Base-by-base conservation (phyloP, 2,113 vertebrate species). In the Microcebus griseorufus region DNA sequence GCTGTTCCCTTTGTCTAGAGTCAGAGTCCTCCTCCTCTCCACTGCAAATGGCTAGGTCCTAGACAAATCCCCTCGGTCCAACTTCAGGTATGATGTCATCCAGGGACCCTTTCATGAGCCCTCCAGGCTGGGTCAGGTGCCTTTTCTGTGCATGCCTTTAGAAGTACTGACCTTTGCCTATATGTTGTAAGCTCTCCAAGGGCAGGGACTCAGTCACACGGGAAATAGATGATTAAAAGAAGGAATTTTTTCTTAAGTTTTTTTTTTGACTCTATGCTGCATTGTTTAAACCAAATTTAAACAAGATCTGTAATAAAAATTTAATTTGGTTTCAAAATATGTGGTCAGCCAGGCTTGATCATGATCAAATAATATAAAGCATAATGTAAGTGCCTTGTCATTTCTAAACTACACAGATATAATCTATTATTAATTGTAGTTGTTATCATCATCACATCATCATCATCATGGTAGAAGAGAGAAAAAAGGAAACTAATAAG, bases 261-360 rank as follows among this genome's bases (percentile, higher is more conserved):
- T 79, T 42, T 42, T 45, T 51, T 94, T 94, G 10, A 64, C 16
- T 84, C 22, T 62, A 20, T 60, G n/a, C 1, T 65, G n/a, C 45
- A 67, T 60, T 67, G 12, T 53, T 90, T 76, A 73, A 70, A 75
- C 7, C 42, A 88, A 67, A 53, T 72, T 69, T 89, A 82, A 78
- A 72, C 12, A 94, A 87, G 6, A 32, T 32, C 51, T 86, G 2
- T 86, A 92, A 87, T 75, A 48, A 75, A 64, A 64, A 65, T 92
- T 69, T 75, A 42, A n/a, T 62, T 90, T 70, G 25, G 13, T 93
- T 94, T 95, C 11, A n/a, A 20, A 42, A 87, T 92, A 72, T 79
- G 55, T 64, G 8, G 8, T 55, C 53, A 82, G 64, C 25, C 18
- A 91, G 25, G 9, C 22, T 29, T 88, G 34, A 78, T 55, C 7